Percentiles rank a stretch among this genome's conserved stretches.
Evolutionary conservation across 2,113 vertebrate species (phyloP).

Genomic region (Castor canadensis): DNA sequence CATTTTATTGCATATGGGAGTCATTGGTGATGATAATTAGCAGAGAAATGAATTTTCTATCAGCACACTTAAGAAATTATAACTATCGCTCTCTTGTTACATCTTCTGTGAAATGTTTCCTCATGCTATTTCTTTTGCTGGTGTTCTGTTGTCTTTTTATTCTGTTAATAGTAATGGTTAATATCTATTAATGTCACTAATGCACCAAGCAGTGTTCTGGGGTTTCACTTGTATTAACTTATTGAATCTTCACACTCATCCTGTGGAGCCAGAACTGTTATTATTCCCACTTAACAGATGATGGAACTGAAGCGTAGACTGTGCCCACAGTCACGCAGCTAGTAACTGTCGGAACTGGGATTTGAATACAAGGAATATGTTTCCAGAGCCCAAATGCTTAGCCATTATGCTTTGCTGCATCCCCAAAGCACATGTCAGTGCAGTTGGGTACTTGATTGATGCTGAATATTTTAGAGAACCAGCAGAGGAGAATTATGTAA

Average conservation of each 20-base stretch:
- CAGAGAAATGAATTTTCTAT: not conserved
- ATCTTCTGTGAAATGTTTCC: not conserved
- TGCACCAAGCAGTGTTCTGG: not conserved
- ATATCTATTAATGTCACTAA: slow-evolving; percentile 42
- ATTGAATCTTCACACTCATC: not conserved
- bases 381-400: not conserved
- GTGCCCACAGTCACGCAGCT: not conserved
- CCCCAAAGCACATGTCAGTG: slow-evolving; percentile 30
- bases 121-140: slow-evolving; percentile 9
- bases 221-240: slow-evolving; percentile 8
- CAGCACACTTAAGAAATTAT: not conserved
- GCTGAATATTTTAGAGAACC: slow-evolving; percentile 9
- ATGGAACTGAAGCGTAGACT: slow-evolving; percentile 22
- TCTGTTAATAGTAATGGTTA: not conserved
- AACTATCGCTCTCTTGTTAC: not conserved
- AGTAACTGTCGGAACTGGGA: not conserved
- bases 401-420: not conserved
- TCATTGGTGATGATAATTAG: not conserved
- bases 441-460: not conserved
- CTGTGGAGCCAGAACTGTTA: not conserved
- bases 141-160: not conserved
- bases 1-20: not conserved
- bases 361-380: slow-evolving; percentile 31
- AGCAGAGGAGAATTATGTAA: slow-evolving; percentile 17
- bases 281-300: slow-evolving; percentile 52